A percentile compares a stretch with the other conserved stretches of the same genome.
Conservation (phyloP, 2,113 vertebrate genomes). For the Polyodon spathula region DNA sequence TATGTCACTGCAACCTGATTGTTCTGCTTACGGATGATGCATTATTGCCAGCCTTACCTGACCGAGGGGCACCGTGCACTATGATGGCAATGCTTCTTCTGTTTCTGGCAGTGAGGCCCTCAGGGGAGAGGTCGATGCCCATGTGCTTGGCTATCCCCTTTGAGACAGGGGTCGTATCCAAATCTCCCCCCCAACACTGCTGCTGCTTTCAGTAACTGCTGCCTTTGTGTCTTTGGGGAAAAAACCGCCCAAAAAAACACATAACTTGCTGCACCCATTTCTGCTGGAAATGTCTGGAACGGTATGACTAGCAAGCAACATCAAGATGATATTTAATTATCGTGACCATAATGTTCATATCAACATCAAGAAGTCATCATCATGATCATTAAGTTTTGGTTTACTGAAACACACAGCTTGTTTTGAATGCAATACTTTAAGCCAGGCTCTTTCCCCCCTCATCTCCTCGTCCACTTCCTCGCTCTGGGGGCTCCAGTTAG, state of each 20-base stretch:
- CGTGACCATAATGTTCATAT: too few relatives aligned
- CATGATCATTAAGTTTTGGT: too few relatives aligned
- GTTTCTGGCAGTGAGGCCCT: conserved; percentile 38
- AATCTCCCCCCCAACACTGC: conserved; percentile 32
- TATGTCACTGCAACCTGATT: too few relatives aligned
- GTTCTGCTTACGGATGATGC: too few relatives aligned
- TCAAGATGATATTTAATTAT: too few relatives aligned
- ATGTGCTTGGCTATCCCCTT: conserved; percentile 57
- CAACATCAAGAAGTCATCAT: too few relatives aligned
- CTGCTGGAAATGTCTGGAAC: too few relatives aligned
- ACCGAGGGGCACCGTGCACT: conserved; percentile 66
- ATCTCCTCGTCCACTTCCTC: conserved; percentile 37
- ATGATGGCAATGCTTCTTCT: conserved; percentile 64
- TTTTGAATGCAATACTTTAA: conserved; percentile 23
- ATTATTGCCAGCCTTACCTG: conserved; percentile 47
- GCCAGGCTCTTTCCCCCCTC: conserved; percentile 35
- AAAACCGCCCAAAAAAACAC: background rate
- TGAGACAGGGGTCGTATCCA: conserved; percentile 51
- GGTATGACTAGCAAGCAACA: too few relatives aligned
- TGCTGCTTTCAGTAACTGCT: conserved; percentile 17
- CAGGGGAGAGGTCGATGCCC: conserved; percentile 46
- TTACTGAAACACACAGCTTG: too few relatives aligned
- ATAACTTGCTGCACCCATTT: too few relatives aligned
- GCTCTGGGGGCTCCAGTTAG: background rate
- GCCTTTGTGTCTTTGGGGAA: conserved; percentile 26